Base-by-base conservation (phyloP, 2,888 invertebrate species). In the Melitaea athalia region DNA sequence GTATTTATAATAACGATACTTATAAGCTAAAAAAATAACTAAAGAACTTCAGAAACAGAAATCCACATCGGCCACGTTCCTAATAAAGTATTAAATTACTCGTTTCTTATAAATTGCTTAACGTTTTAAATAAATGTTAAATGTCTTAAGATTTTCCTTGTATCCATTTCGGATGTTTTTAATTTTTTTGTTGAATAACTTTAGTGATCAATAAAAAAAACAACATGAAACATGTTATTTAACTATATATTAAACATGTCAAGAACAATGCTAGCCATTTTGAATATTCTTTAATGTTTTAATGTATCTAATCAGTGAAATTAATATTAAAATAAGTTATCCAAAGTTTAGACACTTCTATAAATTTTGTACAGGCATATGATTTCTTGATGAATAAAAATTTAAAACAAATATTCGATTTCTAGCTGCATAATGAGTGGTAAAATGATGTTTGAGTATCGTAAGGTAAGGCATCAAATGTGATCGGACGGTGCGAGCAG, bases 401-500 rank as follows among this genome's bases (percentile, higher is more conserved):
- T 24, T 24, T 2, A 24, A 24, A 24, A 24, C 24, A 24, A 24
- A 2, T 24, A 24, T 24, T 33, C 33, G 33, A 33, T 55, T 55
- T 14, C 14, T 33, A 55, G 33, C 33, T 7, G 14, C 14, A n/a
- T 55, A 33, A 55, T 55, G 53, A 55, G 31, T 55, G 53, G 33
- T n/a, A 33, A 33, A n/a, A 14, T 14, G 31, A 31, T 14, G 53
- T 55, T 55, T 33, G 31, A 55, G 33, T 55, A 55, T 55, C n/a
- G 53, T 55, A 55, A 33, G 33, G 7, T 55, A 55, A 33, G 33
- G 7, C 14, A 55, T 57, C 38, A 79, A 80, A 77, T 78, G 79
- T 80, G 80, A 78, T 82, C 80, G 80, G 75, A 76, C 75, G 75
- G 74, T 74, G 33, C 52, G 52, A 52, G 33, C n/a, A 15, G 38